Evolutionary conservation across 2,113 vertebrate genomes (phyloP), one percentile per base, ranked within the genome.

Genomic region (Catharus bicknelli): DNA sequence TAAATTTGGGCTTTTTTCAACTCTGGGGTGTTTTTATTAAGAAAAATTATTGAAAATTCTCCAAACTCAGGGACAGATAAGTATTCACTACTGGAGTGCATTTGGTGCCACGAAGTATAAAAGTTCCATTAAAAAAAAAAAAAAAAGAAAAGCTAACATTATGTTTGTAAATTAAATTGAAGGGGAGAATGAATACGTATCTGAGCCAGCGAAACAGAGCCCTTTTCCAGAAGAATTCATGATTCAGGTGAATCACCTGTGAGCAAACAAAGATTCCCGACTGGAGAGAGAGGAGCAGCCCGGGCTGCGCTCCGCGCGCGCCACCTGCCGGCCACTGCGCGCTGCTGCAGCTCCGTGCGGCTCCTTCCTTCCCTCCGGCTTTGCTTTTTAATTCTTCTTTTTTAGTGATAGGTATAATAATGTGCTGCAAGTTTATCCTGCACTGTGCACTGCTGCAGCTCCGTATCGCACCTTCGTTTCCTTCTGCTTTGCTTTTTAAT

Each of bases 211-310:
- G 69, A 26, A 45, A 8, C 4, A 5, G 0, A 38, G 5, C 7
- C n/a, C 7, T 8, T 22, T 80, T 7, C 5, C 29, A 1, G 3
- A 0, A 1, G 26, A 48, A 36, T 32, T n/a, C 1, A 0, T 7
- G 10, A 2, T 48, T 45, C 6, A 1, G 30, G 15, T 15, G 3
- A 55, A 36, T 38, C 36, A 3, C 30, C 51, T 7, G 67, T 1
- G 2, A 0, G 34, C 50, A 4, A 11, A 1, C 5, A 25, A n/a
- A 6, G 13, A 10, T 36, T 72, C 27, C 38, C 0, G 15, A 10
- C 21, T 10, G 48, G 5, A 10, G 15, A 48, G 4, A 0, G 6
- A 27, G 22, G 72, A 51, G 16, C 50, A 29, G 50, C 26, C 50
- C 3, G 50, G 26, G 10, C 16, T 27, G 10, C 16, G 51, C 51